Base-by-base conservation (phyloP, 23 tunicate genomes). In the Phallusia fumigata region DNA sequence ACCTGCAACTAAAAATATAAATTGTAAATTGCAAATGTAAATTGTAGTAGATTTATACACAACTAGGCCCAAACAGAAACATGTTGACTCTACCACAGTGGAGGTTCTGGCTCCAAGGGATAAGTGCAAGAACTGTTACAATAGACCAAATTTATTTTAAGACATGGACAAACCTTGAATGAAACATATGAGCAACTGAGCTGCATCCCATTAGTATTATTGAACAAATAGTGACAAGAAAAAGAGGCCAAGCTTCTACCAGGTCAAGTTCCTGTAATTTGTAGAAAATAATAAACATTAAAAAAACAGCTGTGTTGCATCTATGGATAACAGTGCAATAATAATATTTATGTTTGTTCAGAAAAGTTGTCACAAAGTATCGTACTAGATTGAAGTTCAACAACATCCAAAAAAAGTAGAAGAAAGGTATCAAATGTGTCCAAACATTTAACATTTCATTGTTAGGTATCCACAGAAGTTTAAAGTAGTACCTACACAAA, bases 391-490 rank as follows among this genome's bases (percentile, higher is more conserved):
- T 53, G 51, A 87, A 87, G 33, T 74, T 31, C 26, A 32, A 76
- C 34, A 85, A 83, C 89, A 85, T 30, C 58, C 77, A 85, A 12
- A 82, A 53, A 82, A 90, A 90, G 65, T 83, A 90, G 22, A 85
- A 52, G 15, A 65, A 65, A 50, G 95, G 95, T 30, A 90, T 26
- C 26, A 90, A 53, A 52, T 90, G 95, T 22, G 89, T 90, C 95
- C 95, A 90, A 34, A 86, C 80, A 78, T 90, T 90, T 49, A 85
- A 76, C 30, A 76, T 21, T 73, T 90, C 95, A 80, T 90, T 87
- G 75, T 74, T 82, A 19, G 95, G 95, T 80, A 81, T 85, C 77
- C 74, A 90, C 45, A 90, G 64, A 31, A 78, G 90, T 81, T 81
- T 81, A 73, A 90, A 58, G 47, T 90, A 90, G 82, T 90, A 90